Evolutionary conservation across 2,888 invertebrate species (phyloP).

Genomic region (Tenodera sinensis): DNA sequence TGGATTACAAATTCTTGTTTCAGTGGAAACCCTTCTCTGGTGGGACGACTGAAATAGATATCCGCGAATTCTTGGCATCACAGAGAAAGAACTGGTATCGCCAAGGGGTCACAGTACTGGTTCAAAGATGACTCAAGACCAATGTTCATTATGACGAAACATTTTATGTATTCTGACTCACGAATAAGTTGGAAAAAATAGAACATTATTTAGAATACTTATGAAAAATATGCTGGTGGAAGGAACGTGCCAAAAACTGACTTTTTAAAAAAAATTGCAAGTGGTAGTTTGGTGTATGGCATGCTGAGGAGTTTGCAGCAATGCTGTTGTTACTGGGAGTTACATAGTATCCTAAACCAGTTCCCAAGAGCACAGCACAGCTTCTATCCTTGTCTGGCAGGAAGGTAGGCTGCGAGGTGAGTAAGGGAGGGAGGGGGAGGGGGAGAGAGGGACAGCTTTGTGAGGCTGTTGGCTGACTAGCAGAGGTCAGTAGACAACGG

Average conservation of each 20-base stretch:
- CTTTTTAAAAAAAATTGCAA: not conserved
- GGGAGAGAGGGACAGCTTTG: not conserved
- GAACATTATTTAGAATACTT: too few relatives aligned
- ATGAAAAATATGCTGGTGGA: not conserved
- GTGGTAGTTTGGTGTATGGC: not conserved
- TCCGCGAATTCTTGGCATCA: too few relatives aligned
- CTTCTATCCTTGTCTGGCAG: not conserved
- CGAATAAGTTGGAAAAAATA: too few relatives aligned
- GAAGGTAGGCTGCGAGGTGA: not conserved
- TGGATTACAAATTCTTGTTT: too few relatives aligned
- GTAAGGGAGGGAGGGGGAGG: not conserved
- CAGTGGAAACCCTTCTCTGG: too few relatives aligned
- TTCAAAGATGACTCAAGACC: too few relatives aligned
- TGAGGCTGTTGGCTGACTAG: not conserved
- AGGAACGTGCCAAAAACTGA: not conserved
- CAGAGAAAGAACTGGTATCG: too few relatives aligned
- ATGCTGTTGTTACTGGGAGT: not conserved
- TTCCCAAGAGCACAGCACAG: not conserved
- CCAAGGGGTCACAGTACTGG: too few relatives aligned
- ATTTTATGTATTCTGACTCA: too few relatives aligned
- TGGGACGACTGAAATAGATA: too few relatives aligned
- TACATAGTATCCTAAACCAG: not conserved
- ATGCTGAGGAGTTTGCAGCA: not conserved
- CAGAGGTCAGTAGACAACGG: not conserved
- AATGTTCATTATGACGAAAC: too few relatives aligned